Evolutionary conservation across 2,113 vertebrate species (phyloP).

Genomic region (Psophia crepitans): DNA sequence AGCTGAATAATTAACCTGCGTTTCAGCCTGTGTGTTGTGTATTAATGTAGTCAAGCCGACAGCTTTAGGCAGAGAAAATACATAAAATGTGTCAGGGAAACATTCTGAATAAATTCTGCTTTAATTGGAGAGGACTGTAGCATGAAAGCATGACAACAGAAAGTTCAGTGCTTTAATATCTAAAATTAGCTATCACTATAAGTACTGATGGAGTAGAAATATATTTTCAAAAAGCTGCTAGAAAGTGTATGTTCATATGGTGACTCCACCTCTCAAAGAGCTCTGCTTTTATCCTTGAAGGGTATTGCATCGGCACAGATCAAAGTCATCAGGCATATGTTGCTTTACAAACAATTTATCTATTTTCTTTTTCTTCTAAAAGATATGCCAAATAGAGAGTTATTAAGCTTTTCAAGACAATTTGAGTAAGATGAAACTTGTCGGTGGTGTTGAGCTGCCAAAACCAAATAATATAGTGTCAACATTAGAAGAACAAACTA

Average conservation of each 20-base stretch:
- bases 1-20: background rate
- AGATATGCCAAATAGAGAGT: background rate
- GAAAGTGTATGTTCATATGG: background rate
- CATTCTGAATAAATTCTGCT: background rate
- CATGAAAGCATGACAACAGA: background rate
- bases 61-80: background rate
- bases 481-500: slow-evolving; percentile 37
- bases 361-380: slow-evolving; percentile 26
- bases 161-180: slow-evolving; percentile 29
- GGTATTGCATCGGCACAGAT: background rate
- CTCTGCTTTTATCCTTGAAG: background rate
- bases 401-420: slow-evolving; percentile 30
- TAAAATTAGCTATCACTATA: slow-evolving; percentile 7
- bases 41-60: background rate
- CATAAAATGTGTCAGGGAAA: background rate
- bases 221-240: slow-evolving; percentile 13
- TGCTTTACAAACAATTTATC: slow-evolving; percentile 17
- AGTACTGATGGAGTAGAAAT: slow-evolving; percentile 28
- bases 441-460: background rate
- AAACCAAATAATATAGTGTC: slow-evolving; percentile 42
- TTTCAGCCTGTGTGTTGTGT: background rate
- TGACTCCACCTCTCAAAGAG: background rate
- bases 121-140: background rate
- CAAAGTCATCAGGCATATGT: slow-evolving; percentile 1
- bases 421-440: slow-evolving; percentile 30